phyloP scores from a whole-genome alignment of 2,113 vertebrate species.

The Numida meleagris region DNA sequence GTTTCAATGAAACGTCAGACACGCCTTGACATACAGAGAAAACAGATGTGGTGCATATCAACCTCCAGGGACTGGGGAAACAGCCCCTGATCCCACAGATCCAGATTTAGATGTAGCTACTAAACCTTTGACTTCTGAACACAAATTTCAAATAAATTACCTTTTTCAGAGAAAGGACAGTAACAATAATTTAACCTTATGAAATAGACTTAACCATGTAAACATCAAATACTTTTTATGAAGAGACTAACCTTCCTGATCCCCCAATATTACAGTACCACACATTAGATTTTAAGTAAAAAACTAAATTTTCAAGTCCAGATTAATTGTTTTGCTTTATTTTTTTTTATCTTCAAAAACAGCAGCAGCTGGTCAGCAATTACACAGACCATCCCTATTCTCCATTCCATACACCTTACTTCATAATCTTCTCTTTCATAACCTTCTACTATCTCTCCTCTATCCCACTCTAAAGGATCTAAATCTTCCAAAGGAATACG shows the following conservation, averaged over 20 bases:
- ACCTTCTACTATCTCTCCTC: neutral
- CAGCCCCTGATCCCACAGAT: conserved; percentile 43
- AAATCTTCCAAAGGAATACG: neutral
- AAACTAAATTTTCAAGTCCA: neutral
- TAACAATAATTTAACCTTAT: conserved; percentile 33
- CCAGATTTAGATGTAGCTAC: neutral
- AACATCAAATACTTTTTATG: conserved; percentile 52
- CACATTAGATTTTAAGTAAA: neutral
- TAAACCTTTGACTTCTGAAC: conserved; percentile 56
- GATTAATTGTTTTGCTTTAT: conserved; percentile 13
- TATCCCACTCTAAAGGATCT: neutral
- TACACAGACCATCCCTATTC: neutral
- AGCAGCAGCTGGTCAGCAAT: neutral
- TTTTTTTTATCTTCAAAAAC: conserved; percentile 25
- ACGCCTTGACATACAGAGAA: neutral
- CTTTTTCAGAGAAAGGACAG: conserved; percentile 54
- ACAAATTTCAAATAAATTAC: conserved; percentile 56
- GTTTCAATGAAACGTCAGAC: neutral
- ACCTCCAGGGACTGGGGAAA: conserved; percentile 30
- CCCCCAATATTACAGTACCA: neutral
- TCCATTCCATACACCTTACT: neutral
- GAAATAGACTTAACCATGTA: conserved; percentile 55
- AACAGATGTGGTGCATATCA: neutral
- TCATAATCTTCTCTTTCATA: neutral
- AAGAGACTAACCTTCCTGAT: conserved; percentile 57